Percentiles rank a stretch among this genome's conserved stretches.
Evolutionary conservation across 2,113 vertebrate species (phyloP).

Genomic region (Solea solea): DNA sequence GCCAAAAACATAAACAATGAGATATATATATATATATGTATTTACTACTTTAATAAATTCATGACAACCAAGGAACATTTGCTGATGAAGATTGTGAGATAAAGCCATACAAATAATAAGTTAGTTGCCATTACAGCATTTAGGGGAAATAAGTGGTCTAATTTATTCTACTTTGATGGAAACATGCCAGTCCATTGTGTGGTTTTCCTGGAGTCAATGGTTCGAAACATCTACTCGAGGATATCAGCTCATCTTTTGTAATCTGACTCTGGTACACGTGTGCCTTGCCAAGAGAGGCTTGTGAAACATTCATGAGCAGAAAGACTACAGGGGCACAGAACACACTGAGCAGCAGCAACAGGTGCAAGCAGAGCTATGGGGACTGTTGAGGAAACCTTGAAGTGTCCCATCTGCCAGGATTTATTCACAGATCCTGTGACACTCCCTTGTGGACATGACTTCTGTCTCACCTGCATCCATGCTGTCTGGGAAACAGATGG

Average conservation of each 20-base stretch:
- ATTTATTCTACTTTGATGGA: slow-evolving; percentile 10
- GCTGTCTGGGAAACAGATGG: slow-evolving; percentile 76
- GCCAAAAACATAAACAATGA: no score
- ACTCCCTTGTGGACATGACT: slow-evolving; percentile 77
- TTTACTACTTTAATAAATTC: no score
- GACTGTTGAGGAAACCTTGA: slow-evolving; percentile 57
- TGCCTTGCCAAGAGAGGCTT: slow-evolving; percentile 36
- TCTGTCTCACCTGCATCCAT: slow-evolving; percentile 79
- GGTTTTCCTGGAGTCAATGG: slow-evolving; percentile 11
- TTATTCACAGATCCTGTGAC: slow-evolving; percentile 72
- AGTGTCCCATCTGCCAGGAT: slow-evolving; percentile 80
- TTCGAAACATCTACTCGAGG: slow-evolving; percentile 21
- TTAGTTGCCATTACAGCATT: no score
- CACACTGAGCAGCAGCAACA: slow-evolving; percentile 23
- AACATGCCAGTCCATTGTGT: slow-evolving; percentile 15
- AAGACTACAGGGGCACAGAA: slow-evolving; percentile 17
- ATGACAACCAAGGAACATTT: background rate
- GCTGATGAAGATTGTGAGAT: background rate
- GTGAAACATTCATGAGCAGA: slow-evolving; percentile 75
- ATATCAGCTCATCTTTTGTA: slow-evolving; percentile 60
- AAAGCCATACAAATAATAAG: background rate
- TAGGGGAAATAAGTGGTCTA: background rate
- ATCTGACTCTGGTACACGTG: slow-evolving; percentile 62
- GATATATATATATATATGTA: no score
- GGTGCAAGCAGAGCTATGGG: slow-evolving; percentile 62